Percentiles rank a stretch among this genome's conserved stretches.
phyloP scores from a whole-genome alignment of 2,797 vertebrate genomes.

The Muscicapa striata region DNA sequence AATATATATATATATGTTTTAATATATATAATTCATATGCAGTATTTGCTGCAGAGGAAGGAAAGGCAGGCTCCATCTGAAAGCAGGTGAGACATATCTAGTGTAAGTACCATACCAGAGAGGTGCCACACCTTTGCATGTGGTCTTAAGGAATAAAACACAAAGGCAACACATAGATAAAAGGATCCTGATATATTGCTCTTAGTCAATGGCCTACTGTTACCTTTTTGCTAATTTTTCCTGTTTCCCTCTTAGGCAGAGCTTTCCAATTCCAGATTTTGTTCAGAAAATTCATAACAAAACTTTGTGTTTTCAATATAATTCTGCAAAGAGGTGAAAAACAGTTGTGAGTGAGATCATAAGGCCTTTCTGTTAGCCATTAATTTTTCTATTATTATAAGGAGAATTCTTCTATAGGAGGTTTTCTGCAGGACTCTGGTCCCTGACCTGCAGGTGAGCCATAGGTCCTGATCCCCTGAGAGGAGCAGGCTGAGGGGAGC shows the following conservation, averaged over 20 bases:
- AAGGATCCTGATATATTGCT: neutral
- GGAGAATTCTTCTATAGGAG: neutral
- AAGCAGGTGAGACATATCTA: neutral
- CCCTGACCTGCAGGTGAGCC: neutral
- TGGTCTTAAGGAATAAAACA: neutral
- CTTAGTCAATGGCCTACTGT: neutral
- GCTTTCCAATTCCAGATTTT: neutral
- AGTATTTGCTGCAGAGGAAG: neutral
- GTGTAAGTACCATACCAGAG: neutral
- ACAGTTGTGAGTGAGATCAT: neutral
- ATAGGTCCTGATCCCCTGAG: neutral
- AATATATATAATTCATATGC: neutral
- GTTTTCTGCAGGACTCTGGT: neutral
- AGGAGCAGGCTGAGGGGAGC: fast-evolving
- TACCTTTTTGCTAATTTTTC: neutral
- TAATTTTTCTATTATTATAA: neutral
- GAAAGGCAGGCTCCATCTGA: neutral
- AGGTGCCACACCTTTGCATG: fast-evolving
- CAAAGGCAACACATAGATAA: neutral
- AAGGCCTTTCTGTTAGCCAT: neutral
- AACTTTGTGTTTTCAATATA: neutral
- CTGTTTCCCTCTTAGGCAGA: neutral
- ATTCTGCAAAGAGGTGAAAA: neutral
- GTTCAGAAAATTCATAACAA: neutral
- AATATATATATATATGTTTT: neutral